Evolutionary conservation across 1,140 invertebrate species (phyloP).

Genomic region (Arion vulgaris): DNA sequence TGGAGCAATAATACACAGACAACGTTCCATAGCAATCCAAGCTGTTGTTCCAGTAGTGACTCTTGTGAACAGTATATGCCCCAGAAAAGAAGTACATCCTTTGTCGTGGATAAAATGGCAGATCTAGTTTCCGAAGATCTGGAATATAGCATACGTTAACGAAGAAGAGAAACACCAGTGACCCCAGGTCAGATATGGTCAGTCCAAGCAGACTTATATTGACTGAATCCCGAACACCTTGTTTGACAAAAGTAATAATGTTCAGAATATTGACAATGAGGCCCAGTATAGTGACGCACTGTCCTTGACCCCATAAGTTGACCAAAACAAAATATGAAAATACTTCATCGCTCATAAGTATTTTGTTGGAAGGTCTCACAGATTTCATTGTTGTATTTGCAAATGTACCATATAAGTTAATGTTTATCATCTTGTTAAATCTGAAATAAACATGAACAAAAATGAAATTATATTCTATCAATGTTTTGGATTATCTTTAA

Average conservation of each 20-base stretch:
- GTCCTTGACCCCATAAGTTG: neutral
- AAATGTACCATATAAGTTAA: no score
- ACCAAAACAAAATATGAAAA: no score
- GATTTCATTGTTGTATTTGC: no score
- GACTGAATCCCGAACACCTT: neutral
- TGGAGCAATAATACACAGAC: neutral
- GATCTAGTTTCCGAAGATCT: neutral
- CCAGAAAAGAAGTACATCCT: neutral
- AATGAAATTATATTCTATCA: no score
- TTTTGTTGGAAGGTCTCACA: no score
- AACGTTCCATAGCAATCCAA: neutral
- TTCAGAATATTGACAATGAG: neutral
- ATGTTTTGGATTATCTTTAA: no score
- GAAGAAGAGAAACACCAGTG: neutral
- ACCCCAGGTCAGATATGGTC: neutral
- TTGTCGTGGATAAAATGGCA: neutral
- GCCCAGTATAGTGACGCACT: neutral
- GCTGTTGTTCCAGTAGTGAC: neutral
- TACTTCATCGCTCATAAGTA: no score
- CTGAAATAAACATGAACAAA: no score
- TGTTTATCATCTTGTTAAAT: no score
- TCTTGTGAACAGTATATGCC: neutral
- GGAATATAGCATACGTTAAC: neutral
- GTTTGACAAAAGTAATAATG: neutral
- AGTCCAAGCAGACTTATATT: neutral